Base-by-base conservation (phyloP, 2,797 vertebrate genomes). In the Microctenopoma steveboyesi region DNA sequence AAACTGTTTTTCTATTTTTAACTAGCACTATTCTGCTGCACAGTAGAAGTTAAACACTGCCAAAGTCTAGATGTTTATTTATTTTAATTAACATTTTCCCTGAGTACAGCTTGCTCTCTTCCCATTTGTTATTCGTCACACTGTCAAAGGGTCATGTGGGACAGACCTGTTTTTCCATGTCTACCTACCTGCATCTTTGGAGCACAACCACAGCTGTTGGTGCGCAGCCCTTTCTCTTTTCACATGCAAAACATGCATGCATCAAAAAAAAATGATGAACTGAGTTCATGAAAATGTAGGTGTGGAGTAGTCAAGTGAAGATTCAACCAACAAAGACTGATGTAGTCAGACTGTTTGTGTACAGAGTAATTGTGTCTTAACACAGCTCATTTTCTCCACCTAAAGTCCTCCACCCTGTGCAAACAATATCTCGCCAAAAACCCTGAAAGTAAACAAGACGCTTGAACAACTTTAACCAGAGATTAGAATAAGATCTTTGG, bases 361-460 rank as follows among this genome's bases (percentile, higher is more conserved):
- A 80, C 89, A 85, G 69, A 86, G 79, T 76, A 63, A 79, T 86
- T 71, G 60, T 87, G 86, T 81, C 82, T 80, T 63, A 81, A 81
- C 79, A 62, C 82, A 69, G 81, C 88, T 76, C 77, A 52, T 82
- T 84, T 86, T 8, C 45, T 46, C 45, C n/a, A 46, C 16, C 45
- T n/a, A 46, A 46, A 92, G 88, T 92, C 87, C 93, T 91, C 89
- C 92, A 63, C 93, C 92, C 92, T 93, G 81, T 74, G 90, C 91
- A 94, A 94, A 94, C 89, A 93, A 64, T 5, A 64, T 79, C 59
- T 79, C 2, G 77, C 77, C 84, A 81, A 89, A 86, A 93, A 86
- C 91, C 91, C 91, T 82, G 59, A 92, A 93, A 89, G 92, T 85
- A 93, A 94, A 94, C 74, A 92, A 46, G 37, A 12, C 22, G 56